These are phyloP conservation scores for Platalea minor DNA, from an alignment of 2,797 vertebrate species.

Conservation along the genomic window DNA sequence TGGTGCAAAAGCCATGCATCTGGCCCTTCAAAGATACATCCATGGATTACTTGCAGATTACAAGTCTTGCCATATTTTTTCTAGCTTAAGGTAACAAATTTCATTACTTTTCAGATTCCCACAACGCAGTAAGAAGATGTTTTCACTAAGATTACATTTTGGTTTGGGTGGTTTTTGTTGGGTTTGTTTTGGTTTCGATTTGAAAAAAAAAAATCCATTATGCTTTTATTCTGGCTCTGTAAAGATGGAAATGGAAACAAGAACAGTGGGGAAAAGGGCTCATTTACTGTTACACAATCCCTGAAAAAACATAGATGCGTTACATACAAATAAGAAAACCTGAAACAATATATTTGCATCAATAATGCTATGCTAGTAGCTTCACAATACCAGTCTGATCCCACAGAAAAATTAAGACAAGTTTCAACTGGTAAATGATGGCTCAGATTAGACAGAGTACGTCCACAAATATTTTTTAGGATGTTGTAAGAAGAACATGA, in stretches of 20 bases:
- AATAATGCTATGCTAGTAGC: background rate
- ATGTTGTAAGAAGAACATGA: background rate
- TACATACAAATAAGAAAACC: background rate
- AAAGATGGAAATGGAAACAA: background rate
- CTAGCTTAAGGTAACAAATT: background rate
- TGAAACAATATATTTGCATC: background rate
- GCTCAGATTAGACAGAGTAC: background rate
- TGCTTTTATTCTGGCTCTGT: background rate
- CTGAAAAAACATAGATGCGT: background rate
- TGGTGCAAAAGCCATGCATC: background rate
- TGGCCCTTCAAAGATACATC: background rate
- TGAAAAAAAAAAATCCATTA: background rate
- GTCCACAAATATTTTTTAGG: background rate
- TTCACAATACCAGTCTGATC: background rate
- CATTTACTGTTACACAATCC: background rate
- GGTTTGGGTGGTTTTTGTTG: background rate
- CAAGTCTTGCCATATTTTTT: background rate
- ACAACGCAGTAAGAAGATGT: background rate
- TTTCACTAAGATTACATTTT: background rate
- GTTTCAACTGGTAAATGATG: background rate
- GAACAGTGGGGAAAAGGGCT: background rate
- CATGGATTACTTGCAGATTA: background rate
- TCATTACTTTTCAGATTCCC: background rate
- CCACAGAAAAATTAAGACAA: background rate
- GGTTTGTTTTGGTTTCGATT: too few relatives aligned